Percentiles rank a stretch among this genome's conserved stretches.
phyloP scores from a whole-genome alignment of 1,140 invertebrate genomes.

The Antheraea pernyi region DNA sequence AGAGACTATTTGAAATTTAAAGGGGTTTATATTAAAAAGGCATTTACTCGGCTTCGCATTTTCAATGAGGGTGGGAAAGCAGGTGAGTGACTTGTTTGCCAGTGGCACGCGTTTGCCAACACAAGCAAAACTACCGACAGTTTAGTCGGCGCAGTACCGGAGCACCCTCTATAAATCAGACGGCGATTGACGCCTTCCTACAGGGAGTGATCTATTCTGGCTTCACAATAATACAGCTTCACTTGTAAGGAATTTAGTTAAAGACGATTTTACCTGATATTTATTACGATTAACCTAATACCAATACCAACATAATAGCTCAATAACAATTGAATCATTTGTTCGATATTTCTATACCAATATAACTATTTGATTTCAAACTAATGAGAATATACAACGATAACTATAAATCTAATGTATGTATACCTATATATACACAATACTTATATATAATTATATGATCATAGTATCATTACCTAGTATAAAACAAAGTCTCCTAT shows the following conservation, averaged over 20 bases:
- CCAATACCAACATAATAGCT: neutral
- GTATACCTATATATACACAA: no score
- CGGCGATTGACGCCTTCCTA: constrained; percentile 74
- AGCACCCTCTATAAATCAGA: constrained; percentile 73
- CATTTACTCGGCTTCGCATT: constrained; percentile 70
- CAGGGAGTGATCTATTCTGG: constrained; percentile 75
- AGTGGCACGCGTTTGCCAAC: constrained; percentile 49
- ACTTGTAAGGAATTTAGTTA: constrained; percentile 57
- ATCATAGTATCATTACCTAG: no score
- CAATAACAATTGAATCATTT: no score
- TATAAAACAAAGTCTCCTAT: no score
- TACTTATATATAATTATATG: no score
- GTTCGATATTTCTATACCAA: no score
- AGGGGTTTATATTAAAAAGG: constrained; percentile 75
- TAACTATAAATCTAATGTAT: no score
- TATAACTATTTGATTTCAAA: no score
- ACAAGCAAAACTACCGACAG: constrained; percentile 70
- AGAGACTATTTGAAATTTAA: constrained; percentile 74
- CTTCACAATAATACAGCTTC: constrained; percentile 68
- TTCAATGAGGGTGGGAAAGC: constrained; percentile 69
- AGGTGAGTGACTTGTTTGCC: constrained; percentile 77
- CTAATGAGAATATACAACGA: no score
- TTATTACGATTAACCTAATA: constrained; percentile 20
- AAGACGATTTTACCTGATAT: constrained; percentile 31
- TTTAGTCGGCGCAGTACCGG: constrained; percentile 57